These are phyloP conservation scores for Anomalospiza imberbis DNA, from an alignment of 2,797 vertebrate genomes.

Conservation along the genomic window DNA sequence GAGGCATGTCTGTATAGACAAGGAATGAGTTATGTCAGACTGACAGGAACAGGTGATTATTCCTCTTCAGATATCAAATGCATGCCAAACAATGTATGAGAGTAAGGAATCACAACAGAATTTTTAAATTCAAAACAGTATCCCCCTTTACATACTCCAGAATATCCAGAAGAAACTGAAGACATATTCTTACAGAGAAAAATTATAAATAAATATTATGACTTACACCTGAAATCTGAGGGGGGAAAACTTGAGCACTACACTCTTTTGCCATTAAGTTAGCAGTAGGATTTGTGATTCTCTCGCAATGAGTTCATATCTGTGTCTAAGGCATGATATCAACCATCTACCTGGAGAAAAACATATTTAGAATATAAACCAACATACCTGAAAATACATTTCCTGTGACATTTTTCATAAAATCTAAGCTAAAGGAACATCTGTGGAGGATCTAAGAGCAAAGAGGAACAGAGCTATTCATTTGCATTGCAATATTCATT, in stretches of 20 bases:
- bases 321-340: background rate
- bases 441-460: background rate
- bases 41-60: background rate
- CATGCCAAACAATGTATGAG: background rate
- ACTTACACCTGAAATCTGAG: background rate
- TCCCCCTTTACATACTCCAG: background rate
- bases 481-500: background rate
- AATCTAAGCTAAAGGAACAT: background rate
- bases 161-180: background rate
- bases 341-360: background rate
- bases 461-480: background rate
- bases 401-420: background rate
- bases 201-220: background rate
- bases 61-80: background rate
- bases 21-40: background rate
- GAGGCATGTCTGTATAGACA: background rate
- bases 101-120: background rate
- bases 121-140: background rate
- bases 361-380: background rate
- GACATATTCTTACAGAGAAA: background rate
- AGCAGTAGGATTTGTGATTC: background rate
- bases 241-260: background rate
- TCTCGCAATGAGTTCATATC: background rate
- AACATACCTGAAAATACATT: background rate
- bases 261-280: background rate